Conservation (phyloP, 2,113 vertebrate species). For the Scolopax mira region DNA sequence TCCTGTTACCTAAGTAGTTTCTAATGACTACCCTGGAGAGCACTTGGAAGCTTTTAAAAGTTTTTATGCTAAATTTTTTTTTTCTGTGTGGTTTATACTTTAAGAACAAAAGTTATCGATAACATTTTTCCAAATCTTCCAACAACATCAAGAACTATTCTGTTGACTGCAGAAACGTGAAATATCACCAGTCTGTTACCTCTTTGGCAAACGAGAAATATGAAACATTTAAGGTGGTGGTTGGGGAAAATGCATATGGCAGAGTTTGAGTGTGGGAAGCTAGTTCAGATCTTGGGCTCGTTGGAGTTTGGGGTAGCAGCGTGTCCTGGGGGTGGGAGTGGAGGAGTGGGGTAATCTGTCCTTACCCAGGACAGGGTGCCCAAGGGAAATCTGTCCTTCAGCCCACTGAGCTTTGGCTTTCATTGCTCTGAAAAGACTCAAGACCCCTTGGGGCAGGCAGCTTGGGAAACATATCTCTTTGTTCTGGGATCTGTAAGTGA, state of each 20-base stretch:
- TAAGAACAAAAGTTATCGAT: slow-evolving; percentile 62
- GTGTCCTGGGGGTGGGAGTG: not conserved
- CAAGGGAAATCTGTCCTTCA: not conserved
- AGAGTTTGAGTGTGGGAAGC: not conserved
- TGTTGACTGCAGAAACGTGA: not conserved
- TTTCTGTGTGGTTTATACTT: slow-evolving; percentile 50
- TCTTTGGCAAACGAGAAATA: not conserved
- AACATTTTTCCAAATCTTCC: slow-evolving; percentile 32
- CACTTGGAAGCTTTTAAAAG: slow-evolving; percentile 77
- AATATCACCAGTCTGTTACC: not conserved
- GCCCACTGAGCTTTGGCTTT: not conserved
- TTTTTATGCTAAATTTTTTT: slow-evolving; percentile 67
- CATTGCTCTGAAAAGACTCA: not conserved
- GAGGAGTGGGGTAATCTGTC: not conserved
- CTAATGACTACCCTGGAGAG: slow-evolving; percentile 77
- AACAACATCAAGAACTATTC: not conserved
- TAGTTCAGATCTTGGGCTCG: not conserved
- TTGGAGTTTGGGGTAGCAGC: not conserved
- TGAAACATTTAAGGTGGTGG: fast-evolving
- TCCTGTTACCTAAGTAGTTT: slow-evolving; percentile 75
- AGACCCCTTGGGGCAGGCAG: not conserved
- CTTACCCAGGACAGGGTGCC: not conserved
- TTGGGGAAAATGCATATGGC: not conserved
- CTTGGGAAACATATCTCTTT: not conserved
- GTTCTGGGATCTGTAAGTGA: not conserved